Conservation (phyloP, 1,140 invertebrate genomes). For the Lucilia sericata region DNA sequence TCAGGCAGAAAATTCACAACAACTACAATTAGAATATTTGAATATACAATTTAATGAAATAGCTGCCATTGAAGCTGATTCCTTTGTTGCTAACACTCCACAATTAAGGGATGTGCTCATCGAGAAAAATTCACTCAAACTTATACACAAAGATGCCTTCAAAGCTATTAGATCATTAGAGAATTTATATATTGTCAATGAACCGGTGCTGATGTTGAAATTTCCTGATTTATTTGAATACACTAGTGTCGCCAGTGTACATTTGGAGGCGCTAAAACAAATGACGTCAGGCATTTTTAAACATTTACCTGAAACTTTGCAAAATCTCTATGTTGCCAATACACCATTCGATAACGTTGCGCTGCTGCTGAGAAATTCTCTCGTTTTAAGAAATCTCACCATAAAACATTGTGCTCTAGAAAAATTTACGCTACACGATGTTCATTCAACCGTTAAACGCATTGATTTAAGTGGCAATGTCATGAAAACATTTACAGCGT, state of each 20-base stretch:
- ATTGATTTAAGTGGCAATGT: slow-evolving; percentile 57
- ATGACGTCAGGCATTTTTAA: slow-evolving; percentile 50
- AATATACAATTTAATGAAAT: slow-evolving; percentile 46
- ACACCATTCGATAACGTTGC: slow-evolving; percentile 47
- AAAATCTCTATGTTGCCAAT: slow-evolving; percentile 45
- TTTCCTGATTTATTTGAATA: slow-evolving; percentile 42
- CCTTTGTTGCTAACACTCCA: slow-evolving; percentile 23
- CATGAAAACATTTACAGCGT: slow-evolving; percentile 48
- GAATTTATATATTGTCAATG: slow-evolving; percentile 37
- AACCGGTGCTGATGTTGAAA: slow-evolving; percentile 45
- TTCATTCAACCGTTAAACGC: slow-evolving; percentile 36
- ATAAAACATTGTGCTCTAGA: slow-evolving; percentile 52
- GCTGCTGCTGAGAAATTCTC: slow-evolving; percentile 43
- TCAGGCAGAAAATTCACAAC: background rate
- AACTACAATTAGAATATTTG: slow-evolving; percentile 32
- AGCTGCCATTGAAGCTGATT: slow-evolving; percentile 23
- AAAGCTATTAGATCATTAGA: slow-evolving; percentile 24
- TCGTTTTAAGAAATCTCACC: slow-evolving; percentile 51
- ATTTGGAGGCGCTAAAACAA: slow-evolving; percentile 44
- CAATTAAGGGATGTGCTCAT: slow-evolving; percentile 39
- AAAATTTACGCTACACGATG: slow-evolving; percentile 45
- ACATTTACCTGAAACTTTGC: slow-evolving; percentile 52
- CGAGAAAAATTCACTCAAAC: slow-evolving; percentile 30
- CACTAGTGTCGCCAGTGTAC: slow-evolving; percentile 1
- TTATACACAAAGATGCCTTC: slow-evolving; percentile 36